Percentiles rank a stretch among this genome's conserved stretches.
These are phyloP conservation scores for Oligia fasciuncula DNA, from an alignment of 2,888 invertebrate genomes.

Conservation along the genomic window DNA sequence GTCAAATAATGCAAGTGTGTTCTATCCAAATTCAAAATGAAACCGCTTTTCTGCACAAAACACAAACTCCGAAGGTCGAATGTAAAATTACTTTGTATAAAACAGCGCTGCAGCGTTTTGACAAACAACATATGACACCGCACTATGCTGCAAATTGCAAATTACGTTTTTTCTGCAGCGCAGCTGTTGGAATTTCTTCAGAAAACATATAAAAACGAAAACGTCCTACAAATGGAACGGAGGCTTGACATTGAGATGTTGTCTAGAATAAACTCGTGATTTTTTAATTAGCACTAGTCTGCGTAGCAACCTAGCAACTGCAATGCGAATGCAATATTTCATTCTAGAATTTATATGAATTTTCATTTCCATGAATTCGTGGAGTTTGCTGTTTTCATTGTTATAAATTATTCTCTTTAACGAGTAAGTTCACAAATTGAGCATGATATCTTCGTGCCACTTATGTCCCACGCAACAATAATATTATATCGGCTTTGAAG, in stretches of 20 bases:
- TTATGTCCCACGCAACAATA: conserved; percentile 4
- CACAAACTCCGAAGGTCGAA: conserved; percentile 38
- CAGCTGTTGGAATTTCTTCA: conserved; percentile 41
- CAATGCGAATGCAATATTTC: conserved; percentile 39
- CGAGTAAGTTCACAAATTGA: conserved; percentile 6
- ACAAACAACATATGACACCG: conserved; percentile 33
- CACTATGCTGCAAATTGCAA: conserved; percentile 27
- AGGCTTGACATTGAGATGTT: conserved; percentile 47
- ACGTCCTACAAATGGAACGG: conserved; percentile 27
- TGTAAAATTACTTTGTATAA: conserved; percentile 38
- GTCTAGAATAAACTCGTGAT: conserved; percentile 31
- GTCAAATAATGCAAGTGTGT: neutral
- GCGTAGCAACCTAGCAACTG: conserved; percentile 43
- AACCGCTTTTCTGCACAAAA: conserved; percentile 4
- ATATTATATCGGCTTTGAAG: conserved; percentile 10
- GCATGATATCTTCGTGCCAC: conserved; percentile 19
- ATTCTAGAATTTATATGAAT: conserved; percentile 15
- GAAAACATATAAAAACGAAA: conserved; percentile 25
- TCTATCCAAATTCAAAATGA: neutral
- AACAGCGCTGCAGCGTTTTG: conserved; percentile 36
- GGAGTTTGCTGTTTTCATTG: conserved; percentile 5
- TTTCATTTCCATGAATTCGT: conserved; percentile 24
- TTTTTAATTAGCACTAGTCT: conserved; percentile 50
- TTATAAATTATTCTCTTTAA: conserved; percentile 42
- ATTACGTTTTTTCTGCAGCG: conserved; percentile 36